Conservation (phyloP, 2,888 invertebrate species). For the Troglohyphantes excavatus region DNA sequence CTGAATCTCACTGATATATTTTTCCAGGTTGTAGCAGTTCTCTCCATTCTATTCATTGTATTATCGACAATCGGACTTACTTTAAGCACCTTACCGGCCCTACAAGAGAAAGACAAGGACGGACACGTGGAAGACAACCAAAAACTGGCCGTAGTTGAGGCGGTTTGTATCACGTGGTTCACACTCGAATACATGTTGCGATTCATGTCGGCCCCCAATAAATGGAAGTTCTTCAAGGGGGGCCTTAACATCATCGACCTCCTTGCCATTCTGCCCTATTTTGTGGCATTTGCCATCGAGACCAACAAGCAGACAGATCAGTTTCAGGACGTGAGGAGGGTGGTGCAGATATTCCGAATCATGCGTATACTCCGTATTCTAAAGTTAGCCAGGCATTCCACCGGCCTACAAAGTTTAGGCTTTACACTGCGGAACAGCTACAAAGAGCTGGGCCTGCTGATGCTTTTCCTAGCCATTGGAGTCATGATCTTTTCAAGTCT, state of each 20-base stretch:
- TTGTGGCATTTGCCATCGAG: conserved; percentile 98
- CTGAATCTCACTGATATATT: conserved; percentile 67
- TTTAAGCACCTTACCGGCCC: conserved; percentile 98
- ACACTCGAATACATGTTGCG: conserved; percentile 98
- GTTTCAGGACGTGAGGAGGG: conserved; percentile 95
- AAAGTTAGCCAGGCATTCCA: conserved; percentile 98
- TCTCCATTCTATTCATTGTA: conserved; percentile 99
- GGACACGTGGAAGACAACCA: conserved; percentile 93
- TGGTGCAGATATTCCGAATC: conserved; percentile 99
- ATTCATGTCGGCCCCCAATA: conserved; percentile 99
- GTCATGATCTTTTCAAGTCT: conserved; percentile 99
- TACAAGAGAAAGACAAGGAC: conserved; percentile 94
- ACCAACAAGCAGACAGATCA: conserved; percentile 89
- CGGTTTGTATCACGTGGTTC: conserved; percentile 99
- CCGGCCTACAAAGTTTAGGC: conserved; percentile 98
- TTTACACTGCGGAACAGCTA: conserved; percentile 99
- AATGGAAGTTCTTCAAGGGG: conserved; percentile 99
- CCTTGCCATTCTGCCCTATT: conserved; percentile 99
- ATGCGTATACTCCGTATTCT: conserved; percentile 97
- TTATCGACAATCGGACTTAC: conserved; percentile 99
- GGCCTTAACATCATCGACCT: conserved; percentile 99
- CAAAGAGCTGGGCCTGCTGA: conserved; percentile 98
- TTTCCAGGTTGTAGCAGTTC: conserved; percentile 98
- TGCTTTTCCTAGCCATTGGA: conserved; percentile 99
- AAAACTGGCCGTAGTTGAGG: conserved; percentile 98